A percentile compares a stretch with the other conserved stretches of the same genome.
phyloP scores from a whole-genome alignment of 2,113 vertebrate genomes.

The Elephantulus edwardii region DNA sequence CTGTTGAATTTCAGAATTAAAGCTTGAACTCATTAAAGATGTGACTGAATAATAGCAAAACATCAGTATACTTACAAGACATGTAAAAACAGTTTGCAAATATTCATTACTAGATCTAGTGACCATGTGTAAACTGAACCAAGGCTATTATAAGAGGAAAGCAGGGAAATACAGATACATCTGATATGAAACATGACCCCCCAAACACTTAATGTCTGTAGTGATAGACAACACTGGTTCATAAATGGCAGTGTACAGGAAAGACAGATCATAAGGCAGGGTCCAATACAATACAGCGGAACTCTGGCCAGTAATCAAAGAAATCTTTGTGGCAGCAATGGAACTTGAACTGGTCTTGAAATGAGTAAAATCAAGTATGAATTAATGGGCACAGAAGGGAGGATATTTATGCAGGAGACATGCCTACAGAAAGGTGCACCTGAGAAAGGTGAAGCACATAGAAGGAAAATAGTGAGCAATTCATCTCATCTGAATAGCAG shows the following conservation, averaged over 20 bases:
- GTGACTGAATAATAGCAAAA: not conserved
- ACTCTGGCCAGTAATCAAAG: not conserved
- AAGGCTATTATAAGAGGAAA: fast-evolving
- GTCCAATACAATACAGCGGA: not conserved
- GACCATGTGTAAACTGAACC: not conserved
- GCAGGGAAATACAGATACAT: not conserved
- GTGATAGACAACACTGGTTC: not conserved
- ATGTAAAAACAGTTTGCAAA: not conserved
- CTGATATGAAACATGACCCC: not conserved
- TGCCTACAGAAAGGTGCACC: not conserved
- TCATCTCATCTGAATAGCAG: not conserved
- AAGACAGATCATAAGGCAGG: not conserved
- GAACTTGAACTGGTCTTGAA: not conserved
- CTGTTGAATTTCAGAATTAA: conserved; percentile 6
- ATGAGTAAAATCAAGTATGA: not conserved
- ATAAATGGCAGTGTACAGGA: not conserved
- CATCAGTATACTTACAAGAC: not conserved
- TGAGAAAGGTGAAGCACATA: not conserved
- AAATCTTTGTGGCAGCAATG: not conserved
- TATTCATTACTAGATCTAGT: not conserved
- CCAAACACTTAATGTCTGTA: not conserved
- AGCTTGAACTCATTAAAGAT: not conserved
- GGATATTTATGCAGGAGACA: too few species aligned
- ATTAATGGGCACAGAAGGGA: not conserved
- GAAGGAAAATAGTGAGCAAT: not conserved